These are phyloP conservation scores for Calliscelio sp. DNA, from an alignment of 2,888 invertebrate genomes.

Conservation along the genomic window DNA sequence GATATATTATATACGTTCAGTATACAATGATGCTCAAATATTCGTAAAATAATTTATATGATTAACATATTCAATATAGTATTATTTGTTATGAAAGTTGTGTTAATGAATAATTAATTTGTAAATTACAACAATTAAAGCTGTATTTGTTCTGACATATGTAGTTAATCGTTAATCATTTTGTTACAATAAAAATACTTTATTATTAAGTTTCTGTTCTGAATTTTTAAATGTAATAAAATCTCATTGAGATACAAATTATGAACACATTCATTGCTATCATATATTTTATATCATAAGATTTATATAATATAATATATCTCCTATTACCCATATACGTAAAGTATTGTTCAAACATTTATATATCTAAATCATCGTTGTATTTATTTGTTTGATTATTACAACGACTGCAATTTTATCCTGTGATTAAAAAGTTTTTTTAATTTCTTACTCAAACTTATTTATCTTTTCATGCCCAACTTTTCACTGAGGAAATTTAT, in stretches of 20 bases:
- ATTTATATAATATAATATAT: neutral
- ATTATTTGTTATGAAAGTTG: slow-evolving; percentile 4
- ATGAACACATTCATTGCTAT: too few relatives aligned
- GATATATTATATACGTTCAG: slow-evolving; percentile 1
- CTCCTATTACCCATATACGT: neutral
- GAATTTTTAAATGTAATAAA: neutral
- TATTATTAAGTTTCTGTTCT: neutral
- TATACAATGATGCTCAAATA: slow-evolving; percentile 35
- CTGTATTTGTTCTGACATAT: too few relatives aligned
- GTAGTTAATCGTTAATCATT: neutral
- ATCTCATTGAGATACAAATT: too few relatives aligned
- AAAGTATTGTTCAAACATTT: neutral
- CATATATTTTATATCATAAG: too few relatives aligned
- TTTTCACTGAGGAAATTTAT: slow-evolving; percentile 23
- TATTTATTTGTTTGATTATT: slow-evolving; percentile 19
- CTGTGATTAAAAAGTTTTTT: slow-evolving; percentile 13
- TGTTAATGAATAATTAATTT: neutral
- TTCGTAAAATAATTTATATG: slow-evolving; percentile 1
- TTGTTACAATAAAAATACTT: neutral
- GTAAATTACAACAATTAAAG: neutral
- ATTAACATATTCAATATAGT: slow-evolving; percentile 2
- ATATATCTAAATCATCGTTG: too few relatives aligned
- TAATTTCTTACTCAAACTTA: slow-evolving; percentile 13
- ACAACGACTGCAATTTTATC: slow-evolving; percentile 14
- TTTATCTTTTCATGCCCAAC: slow-evolving; percentile 55